These are phyloP conservation scores for Micropterix aruncella DNA, from an alignment of 2,888 invertebrate genomes.

Conservation along the genomic window DNA sequence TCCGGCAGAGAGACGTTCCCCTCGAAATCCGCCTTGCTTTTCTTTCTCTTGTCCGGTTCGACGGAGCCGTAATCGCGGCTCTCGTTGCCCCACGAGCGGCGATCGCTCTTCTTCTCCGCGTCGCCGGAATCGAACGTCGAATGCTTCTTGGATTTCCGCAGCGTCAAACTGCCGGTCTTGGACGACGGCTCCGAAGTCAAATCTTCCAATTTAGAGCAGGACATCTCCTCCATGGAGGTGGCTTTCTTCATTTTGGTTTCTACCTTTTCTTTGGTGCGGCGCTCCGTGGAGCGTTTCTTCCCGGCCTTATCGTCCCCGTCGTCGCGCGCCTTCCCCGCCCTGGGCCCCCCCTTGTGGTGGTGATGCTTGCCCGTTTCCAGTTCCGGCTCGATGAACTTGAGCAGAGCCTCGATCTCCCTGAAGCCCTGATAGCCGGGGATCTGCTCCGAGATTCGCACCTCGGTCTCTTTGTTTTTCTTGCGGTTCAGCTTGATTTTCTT, in stretches of 20 bases:
- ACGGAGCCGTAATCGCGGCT: constrained; percentile 37
- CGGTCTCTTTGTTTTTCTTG: constrained; percentile 46
- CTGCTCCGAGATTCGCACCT: constrained; percentile 39
- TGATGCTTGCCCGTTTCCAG: constrained; percentile 24
- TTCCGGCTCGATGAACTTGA: constrained; percentile 63
- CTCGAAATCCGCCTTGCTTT: constrained; percentile 12
- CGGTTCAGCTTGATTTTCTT: constrained; percentile 38
- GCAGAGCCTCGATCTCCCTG: constrained; percentile 60
- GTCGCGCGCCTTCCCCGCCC: constrained; percentile 20
- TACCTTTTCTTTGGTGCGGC: constrained; percentile 22
- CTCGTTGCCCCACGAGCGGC: constrained; percentile 56
- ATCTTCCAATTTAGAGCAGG: constrained; percentile 60
- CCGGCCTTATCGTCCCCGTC: constrained; percentile 29
- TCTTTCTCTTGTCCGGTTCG: constrained; percentile 13
- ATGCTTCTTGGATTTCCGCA: constrained; percentile 14
- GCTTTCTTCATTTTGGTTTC: constrained; percentile 44
- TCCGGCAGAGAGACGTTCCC: constrained; percentile 26
- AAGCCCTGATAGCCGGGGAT: constrained; percentile 69
- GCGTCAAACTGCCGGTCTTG: constrained; percentile 17
- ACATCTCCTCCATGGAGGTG: constrained; percentile 69
- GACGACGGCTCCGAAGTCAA: constrained; percentile 34
- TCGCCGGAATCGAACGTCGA: constrained; percentile 16
- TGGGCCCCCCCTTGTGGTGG: constrained; percentile 23
- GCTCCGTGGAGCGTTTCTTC: constrained; percentile 37
- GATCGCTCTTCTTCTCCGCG: constrained; percentile 24